phyloP scores from a whole-genome alignment of 2,113 vertebrate species.

The Myxocyprinus asiaticus region DNA sequence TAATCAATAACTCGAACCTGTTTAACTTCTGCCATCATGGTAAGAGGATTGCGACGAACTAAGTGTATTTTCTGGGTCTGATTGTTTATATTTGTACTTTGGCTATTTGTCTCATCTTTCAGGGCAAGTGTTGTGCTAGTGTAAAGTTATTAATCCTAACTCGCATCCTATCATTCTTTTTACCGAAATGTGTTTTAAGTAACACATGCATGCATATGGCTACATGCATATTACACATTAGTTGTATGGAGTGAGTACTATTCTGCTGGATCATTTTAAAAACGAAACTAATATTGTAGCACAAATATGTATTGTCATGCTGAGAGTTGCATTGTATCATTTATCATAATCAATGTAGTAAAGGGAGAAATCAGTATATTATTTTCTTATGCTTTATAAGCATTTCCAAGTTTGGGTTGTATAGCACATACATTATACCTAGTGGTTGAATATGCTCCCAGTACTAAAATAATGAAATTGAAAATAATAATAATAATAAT shows the following conservation, averaged over 20 bases:
- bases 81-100: not conserved
- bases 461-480: too few relatives aligned
- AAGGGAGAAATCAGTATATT: too few relatives aligned
- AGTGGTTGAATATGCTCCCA: too few relatives aligned
- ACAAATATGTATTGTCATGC: too few relatives aligned
- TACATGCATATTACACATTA: not conserved
- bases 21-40: conserved; percentile 35
- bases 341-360: too few relatives aligned
- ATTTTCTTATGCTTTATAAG: too few relatives aligned
- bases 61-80: not conserved
- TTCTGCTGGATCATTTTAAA: not conserved
- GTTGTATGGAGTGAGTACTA: not conserved
- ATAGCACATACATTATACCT: too few relatives aligned
- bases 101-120: conserved; percentile 11
- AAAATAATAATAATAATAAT: too few relatives aligned
- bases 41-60: not conserved
- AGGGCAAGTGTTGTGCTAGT: not conserved
- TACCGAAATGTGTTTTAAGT: too few relatives aligned
- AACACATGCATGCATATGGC: not conserved
- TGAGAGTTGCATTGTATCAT: too few relatives aligned
- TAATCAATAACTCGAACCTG: not conserved
- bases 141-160: not conserved
- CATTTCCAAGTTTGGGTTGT: too few relatives aligned
- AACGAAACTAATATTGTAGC: conserved; percentile 18
- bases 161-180: not conserved